Base-by-base conservation (phyloP, 1,140 invertebrate genomes). In the Rhysida immarginata region DNA sequence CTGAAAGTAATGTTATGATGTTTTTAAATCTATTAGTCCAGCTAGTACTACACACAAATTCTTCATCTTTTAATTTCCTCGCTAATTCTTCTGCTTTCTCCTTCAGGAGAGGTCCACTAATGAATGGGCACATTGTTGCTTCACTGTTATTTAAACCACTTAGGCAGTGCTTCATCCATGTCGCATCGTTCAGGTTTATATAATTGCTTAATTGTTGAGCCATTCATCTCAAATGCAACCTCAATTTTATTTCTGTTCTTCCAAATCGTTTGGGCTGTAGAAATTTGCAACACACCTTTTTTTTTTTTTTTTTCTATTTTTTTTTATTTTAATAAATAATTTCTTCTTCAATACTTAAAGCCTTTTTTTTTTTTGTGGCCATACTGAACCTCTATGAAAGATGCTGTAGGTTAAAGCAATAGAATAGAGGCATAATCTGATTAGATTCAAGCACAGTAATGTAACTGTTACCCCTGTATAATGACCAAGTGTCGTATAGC, bases 21-120 rank as follows among this genome's bases (percentile, higher is more conserved):
- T 26, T 54, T 29, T 64, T 64, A 43, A 64, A 62, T 29, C 61
- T 57, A 27, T 62, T 58, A 20, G 62, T 41, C 62, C 62, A 64
- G n/a, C 61, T 61, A 54, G 56, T 60, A 24, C 57, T 57, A 50
- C 61, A 60, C 53, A 60, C 61, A 41, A 64, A 64, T 43, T 62
- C 58, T n/a, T n/a, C 29, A 27, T 55, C 49, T 20, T 61, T 61
- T 50, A 64, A 62, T 23, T 62, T 58, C 43, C 58, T 52, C 16
- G 29, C 29, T 5, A 35, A 35, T 35, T 35, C 29, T 35, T 35
- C 29, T 13, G 59, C 58, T 56, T 62, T 61, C 13, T 53, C 43
- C 50, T 59, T 59, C 13, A 64, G 35, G 20, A 60, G 43, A n/a
- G 59, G 56, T 11, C 60, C 60, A 27, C 55, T n/a, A n/a, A n/a